A percentile compares a stretch with the other conserved stretches of the same genome.
Conservation (phyloP, 2,888 invertebrate genomes). For the Biston betularia region DNA sequence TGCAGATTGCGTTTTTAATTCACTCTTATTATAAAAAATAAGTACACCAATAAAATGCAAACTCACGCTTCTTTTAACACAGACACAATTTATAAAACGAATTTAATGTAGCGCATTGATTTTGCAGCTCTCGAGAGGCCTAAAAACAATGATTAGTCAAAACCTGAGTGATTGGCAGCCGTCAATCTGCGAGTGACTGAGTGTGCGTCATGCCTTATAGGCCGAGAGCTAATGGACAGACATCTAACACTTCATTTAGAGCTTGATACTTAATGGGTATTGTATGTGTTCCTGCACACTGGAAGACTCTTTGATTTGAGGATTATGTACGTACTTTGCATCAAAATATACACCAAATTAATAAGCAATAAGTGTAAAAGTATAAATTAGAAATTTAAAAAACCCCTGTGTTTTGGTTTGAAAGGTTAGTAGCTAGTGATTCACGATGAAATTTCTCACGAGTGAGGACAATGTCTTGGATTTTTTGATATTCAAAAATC, state of each 20-base stretch:
- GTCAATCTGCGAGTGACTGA: constrained; percentile 47
- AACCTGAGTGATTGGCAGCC: constrained; percentile 49
- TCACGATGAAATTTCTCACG: no score
- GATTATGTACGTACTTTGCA: no score
- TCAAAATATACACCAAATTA: no score
- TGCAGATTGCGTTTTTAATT: no score
- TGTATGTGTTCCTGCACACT: no score
- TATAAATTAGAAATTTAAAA: no score
- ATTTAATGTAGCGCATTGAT: constrained; percentile 26
- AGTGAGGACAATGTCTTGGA: no score
- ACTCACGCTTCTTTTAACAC: constrained; percentile 21
- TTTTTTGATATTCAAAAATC: no score
- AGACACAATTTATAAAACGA: constrained; percentile 17
- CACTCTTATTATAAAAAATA: background rate
- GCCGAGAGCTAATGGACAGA: constrained; percentile 4
- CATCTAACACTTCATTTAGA: background rate
- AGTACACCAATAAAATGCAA: background rate
- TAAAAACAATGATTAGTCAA: constrained; percentile 58
- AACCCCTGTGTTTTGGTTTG: no score
- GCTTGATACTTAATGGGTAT: background rate
- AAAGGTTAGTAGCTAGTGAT: no score
- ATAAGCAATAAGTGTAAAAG: no score
- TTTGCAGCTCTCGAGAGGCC: constrained; percentile 19
- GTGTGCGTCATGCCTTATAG: constrained; percentile 41
- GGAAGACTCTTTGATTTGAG: no score